phyloP scores from a whole-genome alignment of 2,888 invertebrate species.

The Clanis bilineata region DNA sequence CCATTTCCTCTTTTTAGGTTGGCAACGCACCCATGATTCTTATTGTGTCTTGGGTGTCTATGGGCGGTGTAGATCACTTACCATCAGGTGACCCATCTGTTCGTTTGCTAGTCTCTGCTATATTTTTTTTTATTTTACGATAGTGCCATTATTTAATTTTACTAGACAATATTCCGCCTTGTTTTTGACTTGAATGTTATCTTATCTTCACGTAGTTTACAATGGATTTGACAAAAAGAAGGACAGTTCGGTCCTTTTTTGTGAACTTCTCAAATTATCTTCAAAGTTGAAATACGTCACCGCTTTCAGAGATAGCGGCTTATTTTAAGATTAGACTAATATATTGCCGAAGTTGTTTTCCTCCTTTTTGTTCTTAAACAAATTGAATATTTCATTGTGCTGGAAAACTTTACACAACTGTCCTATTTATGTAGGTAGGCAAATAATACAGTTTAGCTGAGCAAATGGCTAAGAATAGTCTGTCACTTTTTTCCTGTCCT shows the following conservation, averaged over 20 bases:
- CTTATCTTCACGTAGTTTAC: neutral
- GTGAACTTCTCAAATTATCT: slow-evolving; percentile 4
- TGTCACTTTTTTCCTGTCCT: too few relatives aligned
- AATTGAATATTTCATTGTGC: neutral
- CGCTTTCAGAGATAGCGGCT: neutral
- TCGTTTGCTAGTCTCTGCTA: too few relatives aligned
- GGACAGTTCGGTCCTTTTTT: neutral
- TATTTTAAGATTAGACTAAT: slow-evolving; percentile 5
- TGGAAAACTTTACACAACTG: neutral
- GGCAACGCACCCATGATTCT: too few relatives aligned
- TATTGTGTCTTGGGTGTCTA: too few relatives aligned
- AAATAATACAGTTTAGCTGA: too few relatives aligned
- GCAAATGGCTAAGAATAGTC: too few relatives aligned
- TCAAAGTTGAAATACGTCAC: slow-evolving; percentile 4
- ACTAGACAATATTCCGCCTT: neutral
- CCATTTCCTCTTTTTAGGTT: too few relatives aligned
- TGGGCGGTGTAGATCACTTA: too few relatives aligned
- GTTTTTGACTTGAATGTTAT: neutral
- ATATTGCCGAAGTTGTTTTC: neutral
- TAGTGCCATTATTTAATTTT: neutral
- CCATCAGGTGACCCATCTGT: too few relatives aligned
- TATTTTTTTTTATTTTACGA: neutral
- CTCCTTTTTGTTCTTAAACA: neutral
- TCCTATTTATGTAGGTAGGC: neutral
- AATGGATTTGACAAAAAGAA: neutral